Evolutionary conservation across 2,888 invertebrate genomes (phyloP), one percentile per base, ranked within the genome.

Genomic region (Cryptosula pallasiana): DNA sequence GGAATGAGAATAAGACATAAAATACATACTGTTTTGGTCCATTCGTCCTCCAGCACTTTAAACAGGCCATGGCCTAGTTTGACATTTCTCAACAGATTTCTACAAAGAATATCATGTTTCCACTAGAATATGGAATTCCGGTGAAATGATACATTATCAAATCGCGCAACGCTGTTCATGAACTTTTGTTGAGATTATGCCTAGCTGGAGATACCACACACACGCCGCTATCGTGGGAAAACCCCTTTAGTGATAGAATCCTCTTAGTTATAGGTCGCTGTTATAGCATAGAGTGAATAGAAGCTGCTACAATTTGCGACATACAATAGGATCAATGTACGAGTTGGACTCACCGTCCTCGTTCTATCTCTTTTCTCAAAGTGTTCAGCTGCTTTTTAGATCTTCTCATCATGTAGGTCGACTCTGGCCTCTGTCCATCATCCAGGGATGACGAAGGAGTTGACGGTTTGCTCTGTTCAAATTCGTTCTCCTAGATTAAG

Each of bases 61-160:
- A 82, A 83, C 35, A 83, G 72, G 1, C 81, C 80, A 74, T 82
- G 81, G 1, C 83, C 83, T 0, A 83, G 79, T 27, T 78, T 75
- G 1, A 83, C 82, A 76, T 81, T 81, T 16, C 80, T 73, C 29
- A 81, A 78, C 57, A 74, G 16, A 35, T 71, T 72, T 72, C 73
- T 73, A 45, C n/a, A 72, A 71, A 57, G 25, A 35, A 69, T 69
- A 23, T 35, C 1, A 35, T 9, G n/a, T 13, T 45, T 9, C 45
- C 9, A 9, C 9, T 20, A 45, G 9, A 45, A 45, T 13, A 9
- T 45, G 9, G 45, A 45, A 45, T 45, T 20, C 20, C 9, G n/a
- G n/a, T n/a, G n/a, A n/a, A n/a, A n/a, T n/a, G n/a, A n/a, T n/a
- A n/a, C n/a, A n/a, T n/a, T n/a, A n/a, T n/a, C n/a, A n/a, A n/a